Evolutionary conservation across 2,113 vertebrate species (phyloP), one percentile per base, ranked within the genome.

Genomic region (Tamias sibiricus): DNA sequence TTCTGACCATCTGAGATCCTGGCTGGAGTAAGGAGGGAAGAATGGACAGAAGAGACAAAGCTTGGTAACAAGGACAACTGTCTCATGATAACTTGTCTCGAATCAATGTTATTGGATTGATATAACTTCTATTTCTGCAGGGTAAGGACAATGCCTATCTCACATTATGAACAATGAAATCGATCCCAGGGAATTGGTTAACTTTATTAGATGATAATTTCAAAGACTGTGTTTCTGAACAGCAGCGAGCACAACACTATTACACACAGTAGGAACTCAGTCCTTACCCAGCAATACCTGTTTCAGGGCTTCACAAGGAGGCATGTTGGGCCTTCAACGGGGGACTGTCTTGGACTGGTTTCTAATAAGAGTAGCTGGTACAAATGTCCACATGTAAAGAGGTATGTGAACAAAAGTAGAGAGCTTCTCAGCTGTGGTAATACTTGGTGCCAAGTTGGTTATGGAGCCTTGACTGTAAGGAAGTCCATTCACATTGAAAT

Each of bases 41-140:
- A 54, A 52, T 49, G 52, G 8, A 44, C n/a, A 49, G 47, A 71
- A 92, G 8, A 76, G 75, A 90, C 26, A 91, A 90, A 88, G 22
- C 17, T 68, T 83, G 57, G 14, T 72, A 64, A 44, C 16, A 92
- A 89, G 71, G 19, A 82, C 28, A 84, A 32, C 30, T 47, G 77
- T 44, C 12, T 54, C 52, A 57, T 52, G 77, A 52, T 44, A 64
- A 77, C 37, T 80, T 83, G 16, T 77, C 40, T 87, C 14, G 20
- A 40, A 42, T 82, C 59, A 57, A 26, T 66, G 19, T 14, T 76
- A 68, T 8, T 74, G 37, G 69, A 72, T 44, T 35, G 71, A 84
- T 79, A 95, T 79, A 95, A 83, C 17, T 69, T 64, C 68, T 44
- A 71, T 80, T 80, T 82, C 47, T 95, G 69, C 68, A 88, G 85